Percentiles rank a stretch among this genome's conserved stretches.
These are phyloP conservation scores for Ennomos quercinarius DNA, from an alignment of 2,888 invertebrate genomes.

Conservation along the genomic window DNA sequence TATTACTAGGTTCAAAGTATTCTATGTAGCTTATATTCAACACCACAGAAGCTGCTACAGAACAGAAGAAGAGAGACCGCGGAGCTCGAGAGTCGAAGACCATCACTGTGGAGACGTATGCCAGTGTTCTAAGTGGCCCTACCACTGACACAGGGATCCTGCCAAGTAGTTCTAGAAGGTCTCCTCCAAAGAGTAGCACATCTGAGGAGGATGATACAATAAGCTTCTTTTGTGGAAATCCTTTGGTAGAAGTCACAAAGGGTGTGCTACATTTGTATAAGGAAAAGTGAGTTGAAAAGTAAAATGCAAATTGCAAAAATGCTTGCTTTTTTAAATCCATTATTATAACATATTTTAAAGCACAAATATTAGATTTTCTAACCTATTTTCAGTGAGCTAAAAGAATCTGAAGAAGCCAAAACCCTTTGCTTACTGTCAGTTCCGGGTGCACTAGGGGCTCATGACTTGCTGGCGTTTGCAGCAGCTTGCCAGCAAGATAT, in stretches of 20 bases:
- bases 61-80: conserved; percentile 84
- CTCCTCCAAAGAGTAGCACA: conserved; percentile 67
- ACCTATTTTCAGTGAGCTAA: conserved; percentile 86
- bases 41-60: conserved; percentile 66
- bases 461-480: conserved; percentile 96
- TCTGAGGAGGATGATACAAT: conserved; percentile 84
- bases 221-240: conserved; percentile 97
- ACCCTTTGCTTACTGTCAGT: conserved; percentile 95
- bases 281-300: conserved; percentile 90
- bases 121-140: conserved; percentile 86
- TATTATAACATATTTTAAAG: no score
- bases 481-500: conserved; percentile 97
- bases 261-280: conserved; percentile 99
- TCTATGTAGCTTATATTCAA: no score
- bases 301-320: no score
- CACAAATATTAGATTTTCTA: no score
- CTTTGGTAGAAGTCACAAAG: conserved; percentile 97
- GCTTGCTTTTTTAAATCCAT: no score
- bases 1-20: no score
- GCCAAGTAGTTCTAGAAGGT: conserved; percentile 87
- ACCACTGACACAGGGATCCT: conserved; percentile 82
- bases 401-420: conserved; percentile 90
- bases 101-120: conserved; percentile 92
- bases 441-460: conserved; percentile 95
- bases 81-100: conserved; percentile 89